Percentiles rank a stretch among this genome's conserved stretches.
Conservation (phyloP, 2,797 vertebrate species). For the Anguilla megastoma region DNA sequence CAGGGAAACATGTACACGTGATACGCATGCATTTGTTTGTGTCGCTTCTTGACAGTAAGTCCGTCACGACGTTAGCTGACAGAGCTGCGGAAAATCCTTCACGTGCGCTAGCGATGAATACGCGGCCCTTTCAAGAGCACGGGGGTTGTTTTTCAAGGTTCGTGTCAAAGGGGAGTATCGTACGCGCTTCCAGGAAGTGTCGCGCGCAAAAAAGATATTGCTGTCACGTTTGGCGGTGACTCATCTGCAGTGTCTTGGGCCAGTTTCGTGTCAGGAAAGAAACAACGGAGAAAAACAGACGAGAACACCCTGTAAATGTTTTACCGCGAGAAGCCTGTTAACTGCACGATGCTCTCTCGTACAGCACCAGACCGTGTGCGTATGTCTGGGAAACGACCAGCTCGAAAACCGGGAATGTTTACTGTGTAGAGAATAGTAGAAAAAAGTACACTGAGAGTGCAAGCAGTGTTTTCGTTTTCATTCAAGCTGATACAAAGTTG, state of each 20-base stretch:
- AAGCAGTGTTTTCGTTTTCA: not conserved
- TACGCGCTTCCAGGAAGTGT: constrained; percentile 5
- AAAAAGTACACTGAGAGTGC: not conserved
- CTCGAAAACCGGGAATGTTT: too few relatives aligned
- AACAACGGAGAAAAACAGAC: not conserved
- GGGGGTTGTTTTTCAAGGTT: not conserved
- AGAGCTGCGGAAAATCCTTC: not conserved
- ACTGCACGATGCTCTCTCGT: not conserved
- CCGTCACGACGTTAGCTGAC: not conserved
- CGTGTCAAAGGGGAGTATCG: not conserved
- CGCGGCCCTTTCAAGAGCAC: not conserved
- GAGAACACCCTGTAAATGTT: not conserved
- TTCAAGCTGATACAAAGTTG: too few relatives aligned
- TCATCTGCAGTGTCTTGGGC: not conserved
- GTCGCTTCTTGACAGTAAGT: not conserved
- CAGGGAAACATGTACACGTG: not conserved
- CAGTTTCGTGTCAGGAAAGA: not conserved
- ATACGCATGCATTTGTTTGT: not conserved
- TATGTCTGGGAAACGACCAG: too few relatives aligned
- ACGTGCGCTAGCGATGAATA: not conserved
- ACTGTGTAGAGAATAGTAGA: too few relatives aligned
- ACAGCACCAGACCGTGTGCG: not conserved
- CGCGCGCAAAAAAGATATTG: not conserved
- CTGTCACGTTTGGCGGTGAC: not conserved
- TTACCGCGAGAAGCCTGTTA: not conserved